Conservation (phyloP, 2,113 vertebrate genomes). For the Lucifuga dentata region DNA sequence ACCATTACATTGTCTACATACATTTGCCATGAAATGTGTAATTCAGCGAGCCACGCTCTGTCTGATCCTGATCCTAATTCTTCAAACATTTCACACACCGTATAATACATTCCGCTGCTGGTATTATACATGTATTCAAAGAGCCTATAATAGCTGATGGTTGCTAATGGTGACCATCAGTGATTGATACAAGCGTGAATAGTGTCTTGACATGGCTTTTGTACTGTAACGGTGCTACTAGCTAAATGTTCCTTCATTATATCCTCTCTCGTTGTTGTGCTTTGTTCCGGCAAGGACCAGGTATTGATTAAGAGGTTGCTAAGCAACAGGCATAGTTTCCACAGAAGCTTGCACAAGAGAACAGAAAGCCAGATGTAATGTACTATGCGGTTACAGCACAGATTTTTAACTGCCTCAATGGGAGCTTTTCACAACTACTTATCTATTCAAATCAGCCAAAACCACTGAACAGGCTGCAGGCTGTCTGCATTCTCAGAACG, state of each 20-base stretch:
- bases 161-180: slow-evolving; percentile 59
- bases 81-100: slow-evolving; percentile 34
- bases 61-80: slow-evolving; percentile 21
- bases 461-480: background rate
- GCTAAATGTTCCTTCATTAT: slow-evolving; percentile 76
- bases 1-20: too few species aligned
- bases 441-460: slow-evolving; percentile 30
- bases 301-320: slow-evolving; percentile 88
- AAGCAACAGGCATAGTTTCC: slow-evolving; percentile 83
- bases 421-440: slow-evolving; percentile 40
- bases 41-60: background rate
- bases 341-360: slow-evolving; percentile 75
- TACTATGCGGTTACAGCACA: slow-evolving; percentile 66
- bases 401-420: slow-evolving; percentile 39
- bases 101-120: slow-evolving; percentile 39
- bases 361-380: slow-evolving; percentile 72
- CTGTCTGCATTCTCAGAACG: background rate
- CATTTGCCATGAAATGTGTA: too few species aligned
- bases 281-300: slow-evolving; percentile 77
- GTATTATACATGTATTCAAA: slow-evolving; percentile 41
- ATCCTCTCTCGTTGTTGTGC: slow-evolving; percentile 73
- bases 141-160: slow-evolving; percentile 41
- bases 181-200: slow-evolving; percentile 57
- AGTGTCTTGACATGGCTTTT: slow-evolving; percentile 72
- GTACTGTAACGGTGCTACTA: slow-evolving; percentile 65